phyloP scores from a whole-genome alignment of 2,113 vertebrate genomes.

The Atrichornis clamosus region DNA sequence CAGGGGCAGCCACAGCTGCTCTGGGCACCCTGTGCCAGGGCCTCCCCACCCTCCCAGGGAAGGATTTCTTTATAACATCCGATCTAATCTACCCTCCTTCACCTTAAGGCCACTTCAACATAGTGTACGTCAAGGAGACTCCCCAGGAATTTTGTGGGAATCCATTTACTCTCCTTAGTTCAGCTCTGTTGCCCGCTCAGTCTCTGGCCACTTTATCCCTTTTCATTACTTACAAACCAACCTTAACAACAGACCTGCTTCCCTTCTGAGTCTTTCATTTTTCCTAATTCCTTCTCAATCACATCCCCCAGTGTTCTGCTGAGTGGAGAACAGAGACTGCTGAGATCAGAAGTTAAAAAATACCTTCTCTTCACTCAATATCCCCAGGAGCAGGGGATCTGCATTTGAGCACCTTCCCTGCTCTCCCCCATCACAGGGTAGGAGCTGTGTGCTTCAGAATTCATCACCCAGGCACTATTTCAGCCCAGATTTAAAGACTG shows the following conservation, averaged over 20 bases:
- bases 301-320: not conserved
- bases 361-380: not conserved
- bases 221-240: not conserved
- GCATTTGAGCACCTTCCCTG: not conserved
- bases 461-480: not conserved
- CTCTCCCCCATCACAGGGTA: not conserved
- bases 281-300: not conserved
- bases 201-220: conserved; percentile 12
- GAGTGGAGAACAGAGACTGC: not conserved
- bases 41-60: not conserved
- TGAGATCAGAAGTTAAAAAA: not conserved
- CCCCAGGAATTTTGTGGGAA: not conserved
- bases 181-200: not conserved
- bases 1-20: not conserved
- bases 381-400: not conserved
- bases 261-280: not conserved
- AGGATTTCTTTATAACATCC: not conserved
- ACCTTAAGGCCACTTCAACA: not conserved
- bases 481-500: not conserved
- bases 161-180: not conserved
- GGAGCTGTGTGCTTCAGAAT: not conserved
- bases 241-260: not conserved
- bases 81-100: not conserved
- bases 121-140: not conserved
- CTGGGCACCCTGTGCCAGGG: not conserved